Base-by-base conservation (phyloP, 1,140 invertebrate genomes). In the Mamestra configurata region DNA sequence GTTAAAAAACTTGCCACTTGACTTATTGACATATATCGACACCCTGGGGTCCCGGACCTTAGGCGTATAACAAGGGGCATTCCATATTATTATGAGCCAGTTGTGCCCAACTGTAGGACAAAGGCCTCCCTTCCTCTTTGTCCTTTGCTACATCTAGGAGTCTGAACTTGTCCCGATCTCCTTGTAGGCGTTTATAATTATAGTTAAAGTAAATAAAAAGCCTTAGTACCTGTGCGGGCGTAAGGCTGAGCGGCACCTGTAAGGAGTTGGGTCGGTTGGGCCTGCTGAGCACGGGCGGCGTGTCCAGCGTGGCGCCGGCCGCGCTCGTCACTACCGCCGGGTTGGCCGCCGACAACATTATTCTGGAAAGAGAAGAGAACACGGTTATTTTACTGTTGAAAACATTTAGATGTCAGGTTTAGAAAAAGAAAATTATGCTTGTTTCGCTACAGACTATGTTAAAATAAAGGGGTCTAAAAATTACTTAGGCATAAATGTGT, bases 181-280 rank as follows among this genome's bases (percentile, higher is more conserved):
- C n/a, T n/a, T n/a, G n/a, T n/a, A n/a, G n/a, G n/a, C n/a, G n/a
- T 31, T 1, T 31, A 31, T 31, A 31, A 31, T 31, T 5, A 3
- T 1, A 31, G 27, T 31, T 31, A 31, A 15, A 46, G 10, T 37
- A 64, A n/a, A 15, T 37, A 61, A 27, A 55, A 66, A 75, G 57
- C 20, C 22, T 79, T 57, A 18, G 79, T 87, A 94, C 93, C 91
- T 94, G 89, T 86, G 93, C 92, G 79, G 94, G 95, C 24, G 88
- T 95, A 82, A 95, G 80, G 35, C 81, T 92, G 64, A 93, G 83
- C 18, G 94, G 93, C 78, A 97, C 96, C 46, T 97, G 96, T 7
- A 97, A 89, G 80, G 97, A 97, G 86, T 96, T 97, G 71, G 97
- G 97, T 88, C 97, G 95, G 89, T 94, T 96, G 35, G 96, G 96